A percentile compares a stretch with the other conserved stretches of the same genome.
phyloP scores from a whole-genome alignment of 2,113 vertebrate genomes.

The Gorsachius goisagi region DNA sequence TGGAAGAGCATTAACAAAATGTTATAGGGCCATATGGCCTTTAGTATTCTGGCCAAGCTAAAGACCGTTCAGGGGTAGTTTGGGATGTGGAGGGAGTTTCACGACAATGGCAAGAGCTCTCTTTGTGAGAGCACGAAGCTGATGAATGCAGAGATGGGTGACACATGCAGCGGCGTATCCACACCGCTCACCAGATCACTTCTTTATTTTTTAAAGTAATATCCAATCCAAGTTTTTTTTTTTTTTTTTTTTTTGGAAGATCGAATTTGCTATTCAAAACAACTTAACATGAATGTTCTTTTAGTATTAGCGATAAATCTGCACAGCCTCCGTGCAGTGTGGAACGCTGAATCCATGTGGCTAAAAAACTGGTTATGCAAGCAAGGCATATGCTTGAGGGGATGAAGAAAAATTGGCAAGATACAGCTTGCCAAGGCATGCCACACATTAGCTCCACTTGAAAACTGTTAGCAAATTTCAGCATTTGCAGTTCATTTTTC shows the following conservation, averaged over 20 bases:
- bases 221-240: background rate
- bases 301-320: conserved; percentile 58
- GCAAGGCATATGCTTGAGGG: conserved; percentile 58
- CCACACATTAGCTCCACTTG: conserved; percentile 61
- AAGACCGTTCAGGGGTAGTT: conserved; percentile 1
- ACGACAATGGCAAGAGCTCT: background rate
- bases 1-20: conserved; percentile 46
- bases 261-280: conserved; percentile 33
- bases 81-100: background rate
- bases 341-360: conserved; percentile 56
- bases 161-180: background rate
- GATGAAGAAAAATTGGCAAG: conserved; percentile 63
- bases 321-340: conserved; percentile 5
- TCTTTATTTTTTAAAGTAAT: background rate
- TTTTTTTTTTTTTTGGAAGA: background rate
- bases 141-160: background rate
- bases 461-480: conserved; percentile 57
- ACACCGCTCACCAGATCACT: background rate
- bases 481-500: conserved; percentile 36
- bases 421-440: conserved; percentile 56
- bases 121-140: background rate
- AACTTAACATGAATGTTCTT: conserved; percentile 53
- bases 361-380: conserved; percentile 66
- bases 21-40: conserved; percentile 28
- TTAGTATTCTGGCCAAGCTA: conserved; percentile 17